Evolutionary conservation across 2,888 invertebrate genomes (phyloP), one percentile per base, ranked within the genome.

Genomic region (Stegana nigrithorax): DNA sequence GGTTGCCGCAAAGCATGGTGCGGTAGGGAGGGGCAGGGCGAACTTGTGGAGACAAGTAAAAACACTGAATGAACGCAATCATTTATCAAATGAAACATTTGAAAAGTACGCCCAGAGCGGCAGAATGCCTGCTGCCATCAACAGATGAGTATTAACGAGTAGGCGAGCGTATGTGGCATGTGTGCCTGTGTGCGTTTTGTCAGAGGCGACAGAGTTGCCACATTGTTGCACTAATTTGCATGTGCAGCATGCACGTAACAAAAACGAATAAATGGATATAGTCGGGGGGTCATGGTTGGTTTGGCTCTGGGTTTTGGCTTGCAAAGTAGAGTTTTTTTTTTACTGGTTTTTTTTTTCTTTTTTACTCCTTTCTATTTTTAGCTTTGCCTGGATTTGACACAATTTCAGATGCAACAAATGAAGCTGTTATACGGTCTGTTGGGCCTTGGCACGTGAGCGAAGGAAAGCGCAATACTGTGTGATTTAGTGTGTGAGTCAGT

Each of bases 71-170:
- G 4, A 14, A 17, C 3, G 36, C 12, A 55, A 55, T 55, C 32
- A 55, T 55, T 55, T 36, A 55, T 36, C 36, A 32, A 55, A 55
- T 36, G 51, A 12, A 6, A 21, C 29, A 23, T 55, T 32, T 55
- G 32, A 21, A 55, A n/a, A 21, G 4, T 21, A 23, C 4, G 14
- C 19, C 2, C 8, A 27, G 17, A 27, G 51, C 26, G 29, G 14
- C 53, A 29, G 19, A 19, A 27, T 14, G 36, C 26, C n/a, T 26
- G 19, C 29, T 32, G 36, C 32, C 12, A 19, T n/a, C 21, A 39
- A 29, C 29, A 29, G 29, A 6, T 14, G 27, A 4, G 39, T 14
- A 39, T n/a, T 2, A 21, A 19, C 21, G 29, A 45, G 19, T 10
- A 47, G 12, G n/a, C 7, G 7, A 23, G 21, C 6, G 29, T 8